A percentile compares a stretch with the other conserved stretches of the same genome.
Evolutionary conservation across 2,888 invertebrate genomes (phyloP).

Genomic region (Thalpophila matura): DNA sequence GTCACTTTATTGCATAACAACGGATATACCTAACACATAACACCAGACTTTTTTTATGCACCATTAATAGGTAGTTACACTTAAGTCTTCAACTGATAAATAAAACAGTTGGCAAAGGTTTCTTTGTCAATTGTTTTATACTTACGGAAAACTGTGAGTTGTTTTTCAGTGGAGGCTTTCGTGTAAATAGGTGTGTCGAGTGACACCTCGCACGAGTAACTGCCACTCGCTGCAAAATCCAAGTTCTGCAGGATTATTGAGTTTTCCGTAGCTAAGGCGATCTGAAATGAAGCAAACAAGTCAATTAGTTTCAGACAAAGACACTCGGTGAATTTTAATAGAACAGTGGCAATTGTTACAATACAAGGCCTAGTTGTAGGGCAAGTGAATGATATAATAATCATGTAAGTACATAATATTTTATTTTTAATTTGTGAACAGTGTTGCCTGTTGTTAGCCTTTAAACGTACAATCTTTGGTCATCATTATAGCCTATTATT

Average conservation of each 20-base stretch:
- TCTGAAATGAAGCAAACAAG: slow-evolving; percentile 85
- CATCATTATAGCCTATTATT: too few species aligned
- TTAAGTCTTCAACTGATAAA: too few species aligned
- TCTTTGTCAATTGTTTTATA: too few species aligned
- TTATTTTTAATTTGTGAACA: slow-evolving; percentile 4
- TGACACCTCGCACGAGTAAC: slow-evolving; percentile 94
- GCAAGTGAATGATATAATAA: slow-evolving; percentile 1
- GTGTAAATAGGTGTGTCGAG: slow-evolving; percentile 94
- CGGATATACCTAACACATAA: too few species aligned
- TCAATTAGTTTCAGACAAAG: slow-evolving; percentile 41
- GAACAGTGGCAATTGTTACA: slow-evolving; percentile 11
- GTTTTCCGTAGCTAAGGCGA: slow-evolving; percentile 92
- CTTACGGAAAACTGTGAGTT: slow-evolving; percentile 94
- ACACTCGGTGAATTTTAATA: slow-evolving; percentile 35
- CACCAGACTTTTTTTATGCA: not conserved
- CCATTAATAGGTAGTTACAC: not conserved
- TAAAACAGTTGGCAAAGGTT: slow-evolving; percentile 8
- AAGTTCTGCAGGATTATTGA: slow-evolving; percentile 93
- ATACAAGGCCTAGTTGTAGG: slow-evolving; percentile 7
- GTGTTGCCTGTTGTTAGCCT: slow-evolving; percentile 9
- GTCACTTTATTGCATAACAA: not conserved
- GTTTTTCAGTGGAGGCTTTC: slow-evolving; percentile 92
- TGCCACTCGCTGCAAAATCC: slow-evolving; percentile 93
- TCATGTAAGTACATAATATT: not conserved
- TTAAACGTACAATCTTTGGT: not conserved